Evolutionary conservation across 2,797 vertebrate species (phyloP).

Genomic region (Gadopsis bispinosus): DNA sequence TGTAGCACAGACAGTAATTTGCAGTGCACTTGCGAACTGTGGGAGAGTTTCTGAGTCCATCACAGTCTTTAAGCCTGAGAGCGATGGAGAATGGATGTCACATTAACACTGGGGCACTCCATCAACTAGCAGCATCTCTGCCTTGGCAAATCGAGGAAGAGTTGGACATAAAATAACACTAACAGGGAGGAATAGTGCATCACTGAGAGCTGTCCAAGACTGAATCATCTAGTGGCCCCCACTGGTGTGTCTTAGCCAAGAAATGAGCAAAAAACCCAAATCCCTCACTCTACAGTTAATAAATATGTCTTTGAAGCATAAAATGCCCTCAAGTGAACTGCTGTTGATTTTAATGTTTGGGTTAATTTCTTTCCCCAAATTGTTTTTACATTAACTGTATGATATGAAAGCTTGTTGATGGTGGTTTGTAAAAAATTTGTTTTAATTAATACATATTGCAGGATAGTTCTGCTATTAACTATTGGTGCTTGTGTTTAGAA

Average conservation of each 20-base stretch:
- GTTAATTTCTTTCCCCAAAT: conserved; percentile 31
- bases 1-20: conserved; percentile 33
- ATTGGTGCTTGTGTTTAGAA: background rate
- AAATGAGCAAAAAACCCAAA: conserved; percentile 48
- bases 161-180: conserved; percentile 44
- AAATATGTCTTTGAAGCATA: conserved; percentile 67
- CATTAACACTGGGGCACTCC: conserved; percentile 39
- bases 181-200: conserved; percentile 32
- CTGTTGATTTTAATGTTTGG: conserved; percentile 42
- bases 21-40: conserved; percentile 30
- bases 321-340: conserved; percentile 43
- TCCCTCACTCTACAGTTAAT: conserved; percentile 56
- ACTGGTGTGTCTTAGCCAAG: conserved; percentile 40
- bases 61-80: conserved; percentile 27
- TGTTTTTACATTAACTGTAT: conserved; percentile 14
- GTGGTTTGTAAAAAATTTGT: background rate
- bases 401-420: background rate
- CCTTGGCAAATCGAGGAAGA: conserved; percentile 39
- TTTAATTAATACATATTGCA: background rate
- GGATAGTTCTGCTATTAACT: background rate
- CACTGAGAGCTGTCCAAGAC: conserved; percentile 47
- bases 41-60: conserved; percentile 41
- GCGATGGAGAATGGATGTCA: conserved; percentile 43
- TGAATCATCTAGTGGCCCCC: conserved; percentile 40
- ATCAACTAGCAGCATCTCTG: conserved; percentile 61